A percentile compares a stretch with the other conserved stretches of the same genome.
Conservation (phyloP, 1,140 invertebrate species). For the Steinernema khuongi region DNA sequence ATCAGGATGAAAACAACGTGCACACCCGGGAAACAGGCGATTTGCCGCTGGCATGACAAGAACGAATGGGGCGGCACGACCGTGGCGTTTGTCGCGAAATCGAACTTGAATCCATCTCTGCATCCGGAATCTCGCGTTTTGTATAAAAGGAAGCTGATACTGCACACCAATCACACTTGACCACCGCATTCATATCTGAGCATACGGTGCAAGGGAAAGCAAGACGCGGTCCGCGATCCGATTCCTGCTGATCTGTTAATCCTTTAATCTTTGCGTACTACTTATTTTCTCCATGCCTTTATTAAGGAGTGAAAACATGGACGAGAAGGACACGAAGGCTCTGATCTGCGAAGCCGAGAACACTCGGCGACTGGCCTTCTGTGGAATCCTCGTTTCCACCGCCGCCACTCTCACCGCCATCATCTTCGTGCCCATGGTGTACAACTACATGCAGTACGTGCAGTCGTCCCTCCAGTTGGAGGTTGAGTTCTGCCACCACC, state of each 20-base stretch:
- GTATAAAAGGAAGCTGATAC: background rate
- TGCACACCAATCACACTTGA: background rate
- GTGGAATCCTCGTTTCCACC: background rate
- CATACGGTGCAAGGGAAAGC: no score
- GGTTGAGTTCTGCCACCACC: background rate
- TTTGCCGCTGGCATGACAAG: conserved; percentile 10
- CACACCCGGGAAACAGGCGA: background rate
- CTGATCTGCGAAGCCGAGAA: background rate
- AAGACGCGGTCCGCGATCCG: no score
- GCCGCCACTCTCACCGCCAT: conserved; percentile 4
- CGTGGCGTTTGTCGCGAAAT: background rate
- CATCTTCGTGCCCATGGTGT: background rate
- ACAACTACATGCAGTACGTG: conserved; percentile 12
- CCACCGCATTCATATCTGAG: background rate
- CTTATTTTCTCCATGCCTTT: no score
- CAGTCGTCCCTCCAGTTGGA: background rate
- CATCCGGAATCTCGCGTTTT: conserved; percentile 4
- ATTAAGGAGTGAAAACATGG: background rate
- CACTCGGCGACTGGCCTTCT: background rate
- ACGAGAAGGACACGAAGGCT: background rate
- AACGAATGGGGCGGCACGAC: conserved; percentile 6
- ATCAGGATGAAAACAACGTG: conserved; percentile 3
- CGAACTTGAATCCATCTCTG: conserved; percentile 8
- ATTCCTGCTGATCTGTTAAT: no score
- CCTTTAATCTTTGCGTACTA: no score